Base-by-base conservation (phyloP, 1,140 invertebrate species). In the Bombus ignitus region DNA sequence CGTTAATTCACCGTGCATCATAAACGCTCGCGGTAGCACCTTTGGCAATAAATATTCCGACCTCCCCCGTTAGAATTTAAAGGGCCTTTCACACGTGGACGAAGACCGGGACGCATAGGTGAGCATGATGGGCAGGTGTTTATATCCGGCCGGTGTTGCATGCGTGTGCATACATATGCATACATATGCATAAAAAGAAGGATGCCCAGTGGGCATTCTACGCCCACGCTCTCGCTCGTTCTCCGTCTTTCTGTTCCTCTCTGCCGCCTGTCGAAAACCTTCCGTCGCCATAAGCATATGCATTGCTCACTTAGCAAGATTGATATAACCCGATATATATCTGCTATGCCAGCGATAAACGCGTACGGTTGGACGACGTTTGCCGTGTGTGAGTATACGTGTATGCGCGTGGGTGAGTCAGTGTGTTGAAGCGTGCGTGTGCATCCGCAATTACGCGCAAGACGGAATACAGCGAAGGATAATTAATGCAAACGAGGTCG, bases 291-390 rank as follows among this genome's bases (percentile, higher is more conserved):
- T 88, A 89, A 89, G 91, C 92, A 93, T 93, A 91, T 93, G 92
- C 92, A 93, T 92, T 94, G 94, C 94, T 94, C 94, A 95, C 92
- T 95, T 94, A 89, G 90, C 89, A 92, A 93, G 92, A 93, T 94
- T 92, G 92, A 94, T 91, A 87, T 86, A 81, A 86, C 59, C 78
- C 83, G 90, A 88, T 89, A 92, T 86, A 80, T 85, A 85, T 85
- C 83, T 85, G 83, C 65, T 72, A 39, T 74, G 39, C 9, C 35
- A 77, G 22, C 57, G 83, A 84, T 85, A 65, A 85, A 85, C 83
- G 77, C 22, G 22, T 37, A 73, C 76, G 18, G 35, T 66, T 42
- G 47, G n/a, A 15, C 71, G n/a, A 37, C 59, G 65, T n/a, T 37
- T 37, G 4, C 39, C 39, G 39, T n/a, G 85, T 37, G n/a, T 65